Evolutionary conservation across 2,888 invertebrate species (phyloP).

Genomic region (Rotaria socialis): DNA sequence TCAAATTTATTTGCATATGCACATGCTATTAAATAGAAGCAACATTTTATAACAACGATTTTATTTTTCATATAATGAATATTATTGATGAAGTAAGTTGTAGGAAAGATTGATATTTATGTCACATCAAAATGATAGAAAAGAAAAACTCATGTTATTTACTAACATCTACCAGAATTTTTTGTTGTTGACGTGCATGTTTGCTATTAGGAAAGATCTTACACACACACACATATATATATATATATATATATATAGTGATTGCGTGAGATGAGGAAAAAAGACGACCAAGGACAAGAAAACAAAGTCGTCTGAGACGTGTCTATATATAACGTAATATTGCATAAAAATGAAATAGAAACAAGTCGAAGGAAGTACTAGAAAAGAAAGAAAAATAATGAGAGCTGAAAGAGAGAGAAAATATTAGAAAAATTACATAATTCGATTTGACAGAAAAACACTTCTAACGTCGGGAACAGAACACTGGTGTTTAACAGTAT

Average conservation of each 20-base stretch:
- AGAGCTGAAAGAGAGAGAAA: neutral
- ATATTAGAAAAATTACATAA: neutral
- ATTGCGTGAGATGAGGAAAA: neutral
- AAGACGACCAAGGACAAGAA: neutral
- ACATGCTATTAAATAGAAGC: neutral
- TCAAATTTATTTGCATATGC: slow-evolving; percentile 10
- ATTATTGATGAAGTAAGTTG: slow-evolving; percentile 14
- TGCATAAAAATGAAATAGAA: slow-evolving; percentile 14
- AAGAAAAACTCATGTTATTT: neutral
- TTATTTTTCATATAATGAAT: neutral
- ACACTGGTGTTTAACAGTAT: neutral
- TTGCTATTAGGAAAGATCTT: neutral
- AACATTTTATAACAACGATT: neutral
- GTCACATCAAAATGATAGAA: neutral
- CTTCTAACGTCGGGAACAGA: neutral
- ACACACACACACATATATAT: too few relatives aligned
- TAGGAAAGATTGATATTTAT: neutral
- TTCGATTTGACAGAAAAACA: slow-evolving; percentile 22
- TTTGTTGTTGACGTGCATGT: neutral
- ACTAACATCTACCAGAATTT: neutral
- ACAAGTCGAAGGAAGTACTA: neutral
- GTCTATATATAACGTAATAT: slow-evolving; percentile 29
- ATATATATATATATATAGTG: neutral
- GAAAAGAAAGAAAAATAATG: neutral
- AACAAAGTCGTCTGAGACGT: neutral